Evolutionary conservation across 2,888 invertebrate species (phyloP), one percentile per base, ranked within the genome.

Genomic region (Drosophila pegasa): DNA sequence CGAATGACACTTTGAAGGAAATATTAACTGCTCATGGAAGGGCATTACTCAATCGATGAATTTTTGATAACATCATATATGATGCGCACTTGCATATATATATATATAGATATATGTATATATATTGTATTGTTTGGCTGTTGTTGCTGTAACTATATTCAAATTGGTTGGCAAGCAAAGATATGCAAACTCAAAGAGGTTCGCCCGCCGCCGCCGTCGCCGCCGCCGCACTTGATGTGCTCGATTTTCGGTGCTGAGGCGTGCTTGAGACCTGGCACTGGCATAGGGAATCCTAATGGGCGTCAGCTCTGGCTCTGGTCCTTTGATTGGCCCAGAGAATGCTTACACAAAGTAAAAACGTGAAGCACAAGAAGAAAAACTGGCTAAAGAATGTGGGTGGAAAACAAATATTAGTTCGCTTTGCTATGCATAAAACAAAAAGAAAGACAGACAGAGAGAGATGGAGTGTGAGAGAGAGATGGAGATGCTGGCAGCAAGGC

Each of bases 111-210:
- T 37, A 35, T 37, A 38, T 38, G 37, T 54, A 8, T 59, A 50
- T 33, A 33, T 4, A 3, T 1, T n/a, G n/a, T n/a, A n/a, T n/a
- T 71, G 58, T 55, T n/a, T n/a, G n/a, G n/a, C n/a, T 63, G 40
- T 52, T 55, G 35, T 37, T 65, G 55, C 22, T 58, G 29, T 56
- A 75, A 67, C 47, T 66, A 67, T 81, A 81, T 84, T 78, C 71
- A 80, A 86, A 84, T 81, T 81, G 83, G 70, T 69, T 81, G 73
- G 65, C 37, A 50, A 57, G 78, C 82, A 82, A 81, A 74, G 86
- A 83, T 78, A 83, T 85, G 86, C 84, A 86, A 85, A 86, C 82
- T 85, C 80, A 85, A 86, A 81, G 81, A 58, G 74, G 51, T 60
- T 61, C 62, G 50, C 22, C 50, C 47, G 54, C 50, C n/a, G n/a